These are phyloP conservation scores for Acanthosepion lycidas DNA, from an alignment of 2,888 invertebrate species.

Conservation along the genomic window DNA sequence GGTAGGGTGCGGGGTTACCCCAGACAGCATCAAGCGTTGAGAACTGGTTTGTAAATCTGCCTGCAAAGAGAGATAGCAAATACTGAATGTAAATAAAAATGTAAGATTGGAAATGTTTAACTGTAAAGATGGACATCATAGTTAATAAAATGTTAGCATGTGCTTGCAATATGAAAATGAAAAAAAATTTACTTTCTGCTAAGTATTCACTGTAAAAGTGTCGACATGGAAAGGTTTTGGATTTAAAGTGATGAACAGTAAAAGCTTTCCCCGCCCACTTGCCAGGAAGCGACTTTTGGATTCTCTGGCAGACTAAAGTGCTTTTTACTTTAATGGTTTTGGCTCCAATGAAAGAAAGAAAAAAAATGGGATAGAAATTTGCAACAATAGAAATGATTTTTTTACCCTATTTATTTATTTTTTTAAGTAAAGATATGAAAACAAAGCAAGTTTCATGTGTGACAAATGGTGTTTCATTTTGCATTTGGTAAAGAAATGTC, in stretches of 20 bases:
- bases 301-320: not conserved
- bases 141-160: not conserved
- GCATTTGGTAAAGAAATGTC: not conserved
- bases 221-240: not conserved
- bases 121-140: not conserved
- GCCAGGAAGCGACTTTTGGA: not conserved
- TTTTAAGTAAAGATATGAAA: not conserved
- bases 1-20: conserved; percentile 77
- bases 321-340: conserved; percentile 4
- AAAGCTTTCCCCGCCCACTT: not conserved
- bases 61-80: conserved; percentile 74
- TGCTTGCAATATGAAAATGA: not conserved
- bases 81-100: not conserved
- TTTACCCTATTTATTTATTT: not conserved
- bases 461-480: not conserved
- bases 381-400: not conserved
- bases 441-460: not conserved
- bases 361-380: not conserved
- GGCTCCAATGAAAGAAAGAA: not conserved
- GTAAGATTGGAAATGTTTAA: not conserved
- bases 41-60: conserved; percentile 94
- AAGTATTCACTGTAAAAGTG: not conserved
- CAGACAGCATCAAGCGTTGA: conserved; percentile 87
- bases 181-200: not conserved
- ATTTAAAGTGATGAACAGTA: not conserved